Evolutionary conservation across 2,888 invertebrate species (phyloP).

Genomic region (Ormia ochracea): DNA sequence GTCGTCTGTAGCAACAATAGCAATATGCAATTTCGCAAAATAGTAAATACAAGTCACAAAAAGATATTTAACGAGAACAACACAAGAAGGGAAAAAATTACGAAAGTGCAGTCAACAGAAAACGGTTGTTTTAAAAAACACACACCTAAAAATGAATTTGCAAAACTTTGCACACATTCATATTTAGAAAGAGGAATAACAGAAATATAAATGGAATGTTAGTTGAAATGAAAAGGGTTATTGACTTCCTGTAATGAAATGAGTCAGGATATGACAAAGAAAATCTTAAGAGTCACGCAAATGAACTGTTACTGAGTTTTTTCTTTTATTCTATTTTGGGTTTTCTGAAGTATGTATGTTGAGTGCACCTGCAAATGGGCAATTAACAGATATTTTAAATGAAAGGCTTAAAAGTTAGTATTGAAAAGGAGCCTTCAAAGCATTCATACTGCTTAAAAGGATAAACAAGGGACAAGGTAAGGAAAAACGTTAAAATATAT

Average conservation of each 20-base stretch:
- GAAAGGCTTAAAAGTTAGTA: not conserved
- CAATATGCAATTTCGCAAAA: conserved; percentile 7
- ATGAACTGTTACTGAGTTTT: conserved; percentile 21
- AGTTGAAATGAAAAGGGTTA: conserved; percentile 49
- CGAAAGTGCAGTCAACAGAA: conserved; percentile 26
- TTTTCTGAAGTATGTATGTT: not conserved
- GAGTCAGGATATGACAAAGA: conserved; percentile 51
- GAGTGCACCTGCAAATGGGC: too few relatives aligned
- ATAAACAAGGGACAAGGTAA: too few relatives aligned
- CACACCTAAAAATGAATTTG: not conserved
- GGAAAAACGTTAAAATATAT: too few relatives aligned
- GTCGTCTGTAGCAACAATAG: conserved; percentile 41
- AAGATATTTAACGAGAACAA: conserved; percentile 2
- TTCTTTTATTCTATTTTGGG: not conserved
- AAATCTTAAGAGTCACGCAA: conserved; percentile 45
- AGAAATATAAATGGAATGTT: conserved; percentile 12
- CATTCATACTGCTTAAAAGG: too few relatives aligned
- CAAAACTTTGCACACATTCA: not conserved
- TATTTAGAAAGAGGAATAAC: conserved; percentile 4
- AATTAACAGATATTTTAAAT: conserved; percentile 36
- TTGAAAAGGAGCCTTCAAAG: not conserved
- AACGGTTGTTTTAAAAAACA: conserved; percentile 11
- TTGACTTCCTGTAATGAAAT: conserved; percentile 58
- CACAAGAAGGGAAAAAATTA: not conserved
- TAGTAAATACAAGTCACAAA: not conserved